Evolutionary conservation across 2,888 invertebrate genomes (phyloP).

Genomic region (Agrochola lychnidis): DNA sequence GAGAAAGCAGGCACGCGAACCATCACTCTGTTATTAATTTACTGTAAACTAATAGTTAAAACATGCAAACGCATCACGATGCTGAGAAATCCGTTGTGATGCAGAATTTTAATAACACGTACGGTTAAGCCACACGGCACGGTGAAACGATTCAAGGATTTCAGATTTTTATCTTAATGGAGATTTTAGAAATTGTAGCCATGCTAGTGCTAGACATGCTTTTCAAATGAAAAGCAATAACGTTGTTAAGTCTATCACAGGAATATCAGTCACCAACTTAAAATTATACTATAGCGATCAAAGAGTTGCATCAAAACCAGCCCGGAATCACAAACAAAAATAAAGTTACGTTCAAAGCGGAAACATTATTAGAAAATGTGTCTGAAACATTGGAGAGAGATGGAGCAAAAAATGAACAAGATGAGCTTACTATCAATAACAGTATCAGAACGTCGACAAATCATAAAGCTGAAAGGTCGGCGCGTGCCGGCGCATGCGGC

Average conservation of each 20-base stretch:
- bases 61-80: conserved; percentile 69
- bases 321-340: conserved; percentile 53
- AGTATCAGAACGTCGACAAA: conserved; percentile 78
- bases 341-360: conserved; percentile 57
- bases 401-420: conserved; percentile 64
- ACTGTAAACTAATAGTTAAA: conserved; percentile 72
- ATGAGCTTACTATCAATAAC: conserved; percentile 76
- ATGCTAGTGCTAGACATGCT: conserved; percentile 16
- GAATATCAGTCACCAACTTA: conserved; percentile 27
- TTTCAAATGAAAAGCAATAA: conserved; percentile 2
- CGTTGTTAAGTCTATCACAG: background rate
- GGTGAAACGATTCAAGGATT: conserved; percentile 51
- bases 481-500: conserved; percentile 84
- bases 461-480: conserved; percentile 83
- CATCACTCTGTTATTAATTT: conserved; percentile 75
- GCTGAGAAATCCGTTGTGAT: conserved; percentile 58
- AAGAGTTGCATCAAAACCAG: conserved; percentile 43
- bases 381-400: conserved; percentile 44
- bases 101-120: conserved; percentile 64
- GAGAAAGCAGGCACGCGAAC: conserved; percentile 76
- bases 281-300: conserved; percentile 42
- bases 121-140: conserved; percentile 42
- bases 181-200: conserved; percentile 39
- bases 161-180: conserved; percentile 52
- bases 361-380: conserved; percentile 61